A percentile compares a stretch with the other conserved stretches of the same genome.
These are phyloP conservation scores for Sarcophaga bullata DNA, from an alignment of 1,140 invertebrate genomes.

Conservation along the genomic window DNA sequence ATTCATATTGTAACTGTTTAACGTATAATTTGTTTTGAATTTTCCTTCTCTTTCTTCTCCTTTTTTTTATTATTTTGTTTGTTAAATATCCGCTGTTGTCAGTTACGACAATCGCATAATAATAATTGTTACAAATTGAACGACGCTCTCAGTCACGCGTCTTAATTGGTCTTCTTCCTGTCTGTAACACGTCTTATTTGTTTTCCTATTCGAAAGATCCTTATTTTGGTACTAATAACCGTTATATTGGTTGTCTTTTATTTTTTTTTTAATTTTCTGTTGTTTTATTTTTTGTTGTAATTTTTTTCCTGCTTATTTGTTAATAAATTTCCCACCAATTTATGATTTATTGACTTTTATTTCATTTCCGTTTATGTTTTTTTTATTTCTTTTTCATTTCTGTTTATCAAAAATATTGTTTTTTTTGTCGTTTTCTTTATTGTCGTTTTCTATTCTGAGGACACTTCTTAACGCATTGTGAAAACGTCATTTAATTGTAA, in stretches of 20 bases:
- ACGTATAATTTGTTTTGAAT: background rate
- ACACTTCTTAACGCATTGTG: too few species aligned
- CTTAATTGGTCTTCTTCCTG: slow-evolving; percentile 42
- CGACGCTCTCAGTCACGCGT: slow-evolving; percentile 33
- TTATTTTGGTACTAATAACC: slow-evolving; percentile 19
- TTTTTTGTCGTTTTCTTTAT: background rate
- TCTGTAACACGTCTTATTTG: background rate
- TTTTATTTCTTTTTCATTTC: background rate
- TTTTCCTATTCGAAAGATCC: background rate
- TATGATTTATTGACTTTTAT: slow-evolving; percentile 38
- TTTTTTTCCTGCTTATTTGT: slow-evolving; percentile 29
- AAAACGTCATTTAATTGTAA: too few species aligned
- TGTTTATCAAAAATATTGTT: slow-evolving; percentile 16
- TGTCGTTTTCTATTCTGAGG: background rate
- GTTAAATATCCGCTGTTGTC: slow-evolving; percentile 40
- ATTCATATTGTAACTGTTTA: slow-evolving; percentile 31
- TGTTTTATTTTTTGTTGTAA: slow-evolving; percentile 15
- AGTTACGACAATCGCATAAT: slow-evolving; percentile 38
- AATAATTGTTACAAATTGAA: slow-evolving; percentile 45
- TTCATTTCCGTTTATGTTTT: slow-evolving; percentile 28
- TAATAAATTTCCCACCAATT: background rate
- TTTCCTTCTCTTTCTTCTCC: background rate
- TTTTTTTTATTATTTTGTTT: background rate
- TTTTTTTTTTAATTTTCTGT: slow-evolving; percentile 16
- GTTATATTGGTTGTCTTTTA: slow-evolving; percentile 23